These are phyloP conservation scores for Myodes glareolus DNA, from an alignment of 2,113 vertebrate species.

Conservation along the genomic window DNA sequence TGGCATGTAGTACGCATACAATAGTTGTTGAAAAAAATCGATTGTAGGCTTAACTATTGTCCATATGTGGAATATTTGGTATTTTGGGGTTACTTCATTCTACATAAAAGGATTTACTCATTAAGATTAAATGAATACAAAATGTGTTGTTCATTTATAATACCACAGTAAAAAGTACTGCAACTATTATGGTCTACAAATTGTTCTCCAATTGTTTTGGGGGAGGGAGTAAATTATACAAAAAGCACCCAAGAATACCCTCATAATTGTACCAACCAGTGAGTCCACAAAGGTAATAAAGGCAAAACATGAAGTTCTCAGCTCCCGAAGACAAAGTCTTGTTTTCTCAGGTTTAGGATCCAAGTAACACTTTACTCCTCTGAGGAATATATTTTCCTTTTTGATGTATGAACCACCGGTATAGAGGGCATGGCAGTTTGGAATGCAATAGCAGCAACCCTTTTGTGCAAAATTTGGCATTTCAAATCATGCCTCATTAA, in stretches of 20 bases:
- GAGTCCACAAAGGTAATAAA: neutral
- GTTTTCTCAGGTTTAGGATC: neutral
- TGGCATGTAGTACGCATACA: neutral
- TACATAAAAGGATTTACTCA: conserved; percentile 51
- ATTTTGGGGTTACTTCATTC: conserved; percentile 51
- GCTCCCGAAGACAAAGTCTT: conserved; percentile 37
- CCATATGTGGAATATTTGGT: neutral
- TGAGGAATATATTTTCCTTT: neutral
- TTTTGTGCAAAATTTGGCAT: conserved; percentile 42
- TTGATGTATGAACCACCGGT: neutral
- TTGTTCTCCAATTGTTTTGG: conserved; percentile 11
- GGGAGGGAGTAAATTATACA: conserved; percentile 33
- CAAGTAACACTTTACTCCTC: conserved; percentile 13
- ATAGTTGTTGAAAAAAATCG: neutral
- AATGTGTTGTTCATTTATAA: conserved; percentile 26
- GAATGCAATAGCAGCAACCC: conserved; percentile 35
- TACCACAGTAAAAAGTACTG: conserved; percentile 47
- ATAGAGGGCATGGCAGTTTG: conserved; percentile 53
- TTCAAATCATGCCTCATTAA: conserved; percentile 57
- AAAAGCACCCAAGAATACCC: conserved; percentile 67
- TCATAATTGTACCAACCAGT: conserved; percentile 49
- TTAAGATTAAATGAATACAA: conserved; percentile 45
- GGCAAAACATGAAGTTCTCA: conserved; percentile 45
- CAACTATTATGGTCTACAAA: conserved; percentile 45
- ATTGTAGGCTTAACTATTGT: neutral